Evolutionary conservation across 2,888 invertebrate genomes (phyloP), one percentile per base, ranked within the genome.

Genomic region (Morpho achilles): DNA sequence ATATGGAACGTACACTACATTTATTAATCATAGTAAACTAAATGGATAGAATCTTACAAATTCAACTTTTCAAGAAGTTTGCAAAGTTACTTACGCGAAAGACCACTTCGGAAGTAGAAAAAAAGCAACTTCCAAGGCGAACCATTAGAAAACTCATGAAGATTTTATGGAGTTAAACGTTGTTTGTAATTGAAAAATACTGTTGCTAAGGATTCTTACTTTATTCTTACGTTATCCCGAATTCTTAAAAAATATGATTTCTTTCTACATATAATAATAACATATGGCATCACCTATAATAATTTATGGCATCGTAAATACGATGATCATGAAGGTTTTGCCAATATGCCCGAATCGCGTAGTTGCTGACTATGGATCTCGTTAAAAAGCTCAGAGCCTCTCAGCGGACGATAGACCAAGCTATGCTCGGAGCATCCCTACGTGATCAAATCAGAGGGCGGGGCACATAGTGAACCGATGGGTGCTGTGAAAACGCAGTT

Each of bases 131-230:
- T 58, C 47, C 48, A n/a, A 49, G 53, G 47, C 16, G 52, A 52
- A 55, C 58, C 58, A 48, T 62, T 46, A 58, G 54, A 54, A 54
- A 54, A 54, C 48, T 54, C 48, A 54, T 54, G 48, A 54, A 54
- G 54, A 48, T 54, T 54, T 54, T 54, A 54, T 54, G 16, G 48
- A 54, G 54, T 54, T 54, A 48, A 54, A 48, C 48, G 54, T 54
- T 54, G 48, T 47, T 54, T 54, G 42, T 54, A 54, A 48, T 54
- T 54, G 54, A 54, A 54, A 42, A 48, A 48, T 47, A 48, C 42
- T 42, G 48, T 54, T 48, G 40, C 9, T 53, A 45, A 16, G 46
- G 40, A 7, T 46, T 40, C 42, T 54, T 43, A 39, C 43, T 9
- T 40, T 32, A 42, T 40, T 50, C 6, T 50, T 50, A 3, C 8